Percentiles rank a stretch among this genome's conserved stretches.
These are phyloP conservation scores for Drosophila pseudoananassae DNA, from an alignment of 1,140 invertebrate genomes.

Conservation along the genomic window DNA sequence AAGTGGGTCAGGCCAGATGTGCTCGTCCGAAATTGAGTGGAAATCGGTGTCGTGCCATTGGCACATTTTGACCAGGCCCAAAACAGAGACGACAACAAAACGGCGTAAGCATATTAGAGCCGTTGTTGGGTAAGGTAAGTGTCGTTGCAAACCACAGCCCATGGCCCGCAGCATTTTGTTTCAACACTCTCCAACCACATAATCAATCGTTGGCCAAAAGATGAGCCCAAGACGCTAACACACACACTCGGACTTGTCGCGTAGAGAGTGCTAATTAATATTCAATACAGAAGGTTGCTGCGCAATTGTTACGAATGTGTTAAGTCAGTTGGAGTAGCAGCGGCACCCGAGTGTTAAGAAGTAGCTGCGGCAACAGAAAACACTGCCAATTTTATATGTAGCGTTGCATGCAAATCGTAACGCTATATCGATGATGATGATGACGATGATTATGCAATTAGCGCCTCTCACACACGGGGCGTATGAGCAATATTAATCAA, in stretches of 20 bases:
- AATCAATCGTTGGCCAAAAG: conserved; percentile 52
- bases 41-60: conserved; percentile 83
- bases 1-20: conserved; percentile 72
- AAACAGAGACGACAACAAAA: conserved; percentile 25
- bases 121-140: conserved; percentile 80
- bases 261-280: conserved; percentile 64
- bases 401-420: conserved; percentile 68
- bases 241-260: background rate
- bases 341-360: conserved; percentile 59
- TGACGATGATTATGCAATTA: conserved; percentile 72
- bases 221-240: conserved; percentile 28
- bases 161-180: conserved; percentile 10
- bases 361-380: conserved; percentile 20
- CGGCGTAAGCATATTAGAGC: conserved; percentile 20
- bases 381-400: conserved; percentile 9
- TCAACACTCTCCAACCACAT: conserved; percentile 35
- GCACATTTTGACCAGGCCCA: conserved; percentile 68
- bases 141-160: conserved; percentile 50
- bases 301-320: conserved; percentile 80
- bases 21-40: conserved; percentile 45
- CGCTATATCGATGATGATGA: conserved; percentile 15
- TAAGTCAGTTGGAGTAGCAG: conserved; percentile 60
- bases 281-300: conserved; percentile 68
- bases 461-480: conserved; percentile 31
- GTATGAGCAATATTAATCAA: conserved; percentile 53